Evolutionary conservation across 2,113 vertebrate species (phyloP), one percentile per base, ranked within the genome.

Genomic region (Nicator chloris): DNA sequence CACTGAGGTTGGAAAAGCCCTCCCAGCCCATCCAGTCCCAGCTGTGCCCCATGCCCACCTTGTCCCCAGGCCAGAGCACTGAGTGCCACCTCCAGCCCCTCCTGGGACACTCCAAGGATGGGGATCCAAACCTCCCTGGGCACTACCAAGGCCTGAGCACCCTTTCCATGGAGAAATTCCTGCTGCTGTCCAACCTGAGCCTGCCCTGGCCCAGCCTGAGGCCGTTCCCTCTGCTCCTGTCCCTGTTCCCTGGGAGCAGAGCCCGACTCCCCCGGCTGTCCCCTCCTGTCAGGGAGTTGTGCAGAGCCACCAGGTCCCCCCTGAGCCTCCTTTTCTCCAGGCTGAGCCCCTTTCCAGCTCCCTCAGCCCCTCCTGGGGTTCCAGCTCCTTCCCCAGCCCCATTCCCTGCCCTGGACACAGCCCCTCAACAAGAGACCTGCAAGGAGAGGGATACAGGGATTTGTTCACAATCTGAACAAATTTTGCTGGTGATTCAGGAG

Each of bases 21-120:
- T 37, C 8, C 3, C 2, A 44, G 42, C 0, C 0, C 49, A 57
- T 6, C 0, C 0, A 57, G 11, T 31, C 35, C 57, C 0, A 7
- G 0, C 75, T 79, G 56, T 40, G 47, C 3, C 21, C 2, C 0
- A 54, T 54, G 23, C 30, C 30, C 47, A 40, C 22, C 22, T 0
- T 45, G 33, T 39, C 45, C 39, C 47, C 39, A 78, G 40, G 30
- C 28, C 65, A 26, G 56, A 54, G 56, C 64, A 0, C 56, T 5
- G 0, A 40, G 40, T 40, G 65, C 7, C 64, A 61, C 19, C 10
- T 61, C 82, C 68, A 82, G 80, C 10, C 11, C 4, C 31, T 33
- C 42, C 78, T 27, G 5, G 42, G 31, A 1, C 54, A 42, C 56
- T 35, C 42, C 73, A 78, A 56, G 47, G 37, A 70, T 61, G 73